phyloP scores from a whole-genome alignment of 2,797 vertebrate genomes.

The Myotis myotis region DNA sequence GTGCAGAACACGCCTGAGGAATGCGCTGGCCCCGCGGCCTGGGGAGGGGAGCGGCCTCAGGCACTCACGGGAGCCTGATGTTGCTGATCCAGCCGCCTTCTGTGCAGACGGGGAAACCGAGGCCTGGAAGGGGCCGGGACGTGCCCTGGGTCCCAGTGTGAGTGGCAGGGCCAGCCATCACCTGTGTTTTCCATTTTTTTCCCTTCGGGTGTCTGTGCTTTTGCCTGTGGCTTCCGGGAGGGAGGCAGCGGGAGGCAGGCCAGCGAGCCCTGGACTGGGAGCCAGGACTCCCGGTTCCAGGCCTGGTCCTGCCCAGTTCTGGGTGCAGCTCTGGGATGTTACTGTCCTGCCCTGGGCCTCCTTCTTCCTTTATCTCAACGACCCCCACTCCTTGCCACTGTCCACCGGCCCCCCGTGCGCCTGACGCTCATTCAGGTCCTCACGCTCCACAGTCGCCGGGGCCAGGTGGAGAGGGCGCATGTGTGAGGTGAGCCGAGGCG shows the following conservation, averaged over 20 bases:
- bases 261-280: rapidly evolving
- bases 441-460: neutral
- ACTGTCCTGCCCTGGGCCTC: too few relatives aligned
- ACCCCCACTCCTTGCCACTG: neutral
- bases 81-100: neutral
- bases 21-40: neutral
- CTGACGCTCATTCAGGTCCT: neutral
- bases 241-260: neutral
- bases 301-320: neutral
- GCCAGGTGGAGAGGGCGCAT: neutral
- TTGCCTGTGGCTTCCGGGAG: neutral
- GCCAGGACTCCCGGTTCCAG: neutral
- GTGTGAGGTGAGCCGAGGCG: rapidly evolving
- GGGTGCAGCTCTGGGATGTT: neutral
- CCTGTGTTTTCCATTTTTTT: neutral
- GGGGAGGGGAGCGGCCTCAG: neutral
- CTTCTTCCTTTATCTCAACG: neutral
- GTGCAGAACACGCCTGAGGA: neutral
- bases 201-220: neutral
- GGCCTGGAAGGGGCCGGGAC: neutral
- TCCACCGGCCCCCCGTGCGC: neutral
- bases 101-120: neutral
- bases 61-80: too few relatives aligned
- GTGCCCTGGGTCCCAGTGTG: neutral
- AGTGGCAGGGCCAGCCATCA: rapidly evolving